These are phyloP conservation scores for Graptemys geographica DNA, from an alignment of 2,797 vertebrate genomes.

Conservation along the genomic window DNA sequence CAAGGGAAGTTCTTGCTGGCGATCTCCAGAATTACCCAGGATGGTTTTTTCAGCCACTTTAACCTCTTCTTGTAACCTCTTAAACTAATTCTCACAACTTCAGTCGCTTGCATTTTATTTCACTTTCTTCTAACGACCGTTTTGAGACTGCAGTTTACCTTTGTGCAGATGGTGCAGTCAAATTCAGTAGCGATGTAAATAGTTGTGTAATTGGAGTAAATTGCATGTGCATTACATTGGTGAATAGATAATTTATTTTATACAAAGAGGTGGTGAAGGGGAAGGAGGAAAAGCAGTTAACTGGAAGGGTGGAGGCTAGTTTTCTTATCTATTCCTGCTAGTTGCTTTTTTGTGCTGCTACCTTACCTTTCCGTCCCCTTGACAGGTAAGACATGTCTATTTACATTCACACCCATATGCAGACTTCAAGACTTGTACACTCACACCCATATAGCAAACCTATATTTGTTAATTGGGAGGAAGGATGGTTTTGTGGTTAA, in stretches of 20 bases:
- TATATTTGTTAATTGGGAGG: conserved; percentile 30
- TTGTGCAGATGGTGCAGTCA: not conserved
- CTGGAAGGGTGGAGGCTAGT: not conserved
- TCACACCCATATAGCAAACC: not conserved
- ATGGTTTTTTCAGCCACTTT: not conserved
- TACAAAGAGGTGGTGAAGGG: not conserved
- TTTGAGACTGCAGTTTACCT: not conserved
- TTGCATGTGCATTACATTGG: fast-evolving
- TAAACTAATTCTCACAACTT: not conserved
- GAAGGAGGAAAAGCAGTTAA: fast-evolving
- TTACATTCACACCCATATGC: not conserved
- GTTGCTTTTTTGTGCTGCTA: not conserved
- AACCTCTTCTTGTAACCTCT: not conserved
- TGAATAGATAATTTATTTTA: conserved; percentile 12
- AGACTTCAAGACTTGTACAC: conserved; percentile 21
- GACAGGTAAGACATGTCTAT: not conserved
- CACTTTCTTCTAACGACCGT: not conserved
- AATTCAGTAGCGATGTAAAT: not conserved
- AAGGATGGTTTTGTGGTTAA: conserved; percentile 17
- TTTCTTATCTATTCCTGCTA: not conserved
- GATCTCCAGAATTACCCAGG: not conserved
- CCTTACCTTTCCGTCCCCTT: not conserved
- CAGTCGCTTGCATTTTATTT: not conserved
- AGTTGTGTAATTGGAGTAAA: not conserved
- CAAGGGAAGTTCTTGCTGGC: not conserved